Percentiles rank a stretch among this genome's conserved stretches.
These are phyloP conservation scores for Drosophila serrata DNA, from an alignment of 1,140 invertebrate species.

Conservation along the genomic window DNA sequence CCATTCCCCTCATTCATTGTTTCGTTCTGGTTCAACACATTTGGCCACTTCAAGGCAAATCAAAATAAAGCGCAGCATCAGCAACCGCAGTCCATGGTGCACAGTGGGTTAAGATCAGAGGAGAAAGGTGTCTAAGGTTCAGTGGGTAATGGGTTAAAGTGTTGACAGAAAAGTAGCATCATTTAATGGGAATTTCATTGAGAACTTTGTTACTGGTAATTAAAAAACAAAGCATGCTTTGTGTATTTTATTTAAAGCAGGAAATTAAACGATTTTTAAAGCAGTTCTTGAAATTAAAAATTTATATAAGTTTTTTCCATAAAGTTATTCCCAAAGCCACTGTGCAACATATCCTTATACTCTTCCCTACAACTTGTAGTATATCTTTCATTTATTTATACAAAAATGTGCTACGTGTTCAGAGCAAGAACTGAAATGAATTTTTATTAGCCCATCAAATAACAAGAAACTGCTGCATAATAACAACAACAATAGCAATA, in stretches of 20 bases:
- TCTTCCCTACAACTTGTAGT: neutral
- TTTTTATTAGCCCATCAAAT: conserved; percentile 78
- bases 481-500: conserved; percentile 65
- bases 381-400: conserved; percentile 12
- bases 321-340: neutral
- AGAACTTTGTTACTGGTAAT: neutral
- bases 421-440: conserved; percentile 54
- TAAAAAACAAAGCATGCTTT: neutral
- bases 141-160: neutral
- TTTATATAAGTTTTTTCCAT: too few relatives aligned
- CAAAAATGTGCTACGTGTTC: conserved; percentile 26
- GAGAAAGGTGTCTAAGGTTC: conserved; percentile 8
- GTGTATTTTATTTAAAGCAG: neutral
- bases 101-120: conserved; percentile 59
- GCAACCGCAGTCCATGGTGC: conserved; percentile 42
- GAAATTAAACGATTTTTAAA: neutral
- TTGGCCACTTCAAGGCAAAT: conserved; percentile 78
- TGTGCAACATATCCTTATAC: conserved; percentile 1
- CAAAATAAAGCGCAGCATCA: conserved; percentile 63
- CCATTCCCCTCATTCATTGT: conserved; percentile 4
- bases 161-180: neutral
- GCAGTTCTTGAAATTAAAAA: neutral
- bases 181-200: neutral
- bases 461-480: conserved; percentile 78
- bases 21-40: conserved; percentile 59